Evolutionary conservation across 2,888 invertebrate genomes (phyloP).

Genomic region (Sesamia inferens): DNA sequence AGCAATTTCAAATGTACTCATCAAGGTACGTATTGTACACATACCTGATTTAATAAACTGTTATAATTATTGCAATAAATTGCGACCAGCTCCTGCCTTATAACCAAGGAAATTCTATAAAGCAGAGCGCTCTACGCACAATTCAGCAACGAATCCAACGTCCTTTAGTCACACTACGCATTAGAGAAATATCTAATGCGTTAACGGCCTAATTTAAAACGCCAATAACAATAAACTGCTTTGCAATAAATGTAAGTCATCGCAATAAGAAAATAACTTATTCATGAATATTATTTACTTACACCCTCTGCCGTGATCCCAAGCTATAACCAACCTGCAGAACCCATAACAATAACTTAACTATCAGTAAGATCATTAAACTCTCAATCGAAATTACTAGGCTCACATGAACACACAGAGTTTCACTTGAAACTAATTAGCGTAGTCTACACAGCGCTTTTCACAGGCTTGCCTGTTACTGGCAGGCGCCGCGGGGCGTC

Average conservation of each 20-base stretch:
- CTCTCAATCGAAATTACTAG: conserved; percentile 72
- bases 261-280: conserved; percentile 43
- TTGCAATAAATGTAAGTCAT: conserved; percentile 54
- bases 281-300: conserved; percentile 60
- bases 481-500: conserved; percentile 81
- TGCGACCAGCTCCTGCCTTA: not conserved
- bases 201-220: conserved; percentile 49
- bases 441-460: conserved; percentile 65
- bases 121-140: conserved; percentile 16
- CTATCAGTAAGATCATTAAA: conserved; percentile 64
- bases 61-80: not conserved
- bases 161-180: conserved; percentile 47
- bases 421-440: conserved; percentile 71
- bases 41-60: not conserved
- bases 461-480: conserved; percentile 71
- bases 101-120: not conserved
- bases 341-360: conserved; percentile 60
- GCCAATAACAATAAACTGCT: conserved; percentile 55
- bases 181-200: conserved; percentile 45
- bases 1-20: not conserved
- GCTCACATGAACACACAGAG: conserved; percentile 81
- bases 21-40: too few relatives aligned
- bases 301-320: conserved; percentile 56
- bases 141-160: conserved; percentile 30
- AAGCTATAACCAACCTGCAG: conserved; percentile 41